These are phyloP conservation scores for Drosophila imparisetae DNA, from an alignment of 2,888 invertebrate genomes.

Conservation along the genomic window DNA sequence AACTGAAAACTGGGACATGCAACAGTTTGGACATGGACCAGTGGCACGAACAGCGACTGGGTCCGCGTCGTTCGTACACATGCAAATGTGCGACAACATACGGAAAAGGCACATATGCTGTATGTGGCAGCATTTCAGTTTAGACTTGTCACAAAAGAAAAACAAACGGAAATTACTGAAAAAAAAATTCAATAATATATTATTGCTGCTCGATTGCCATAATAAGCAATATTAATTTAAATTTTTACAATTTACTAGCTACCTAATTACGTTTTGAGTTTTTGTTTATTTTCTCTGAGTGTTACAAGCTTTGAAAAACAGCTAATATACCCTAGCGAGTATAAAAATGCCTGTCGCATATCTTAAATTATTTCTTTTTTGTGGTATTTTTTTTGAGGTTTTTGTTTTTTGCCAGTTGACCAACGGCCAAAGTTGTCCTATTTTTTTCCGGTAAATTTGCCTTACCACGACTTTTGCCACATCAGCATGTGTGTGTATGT, in stretches of 20 bases:
- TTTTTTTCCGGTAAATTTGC: conserved; percentile 68
- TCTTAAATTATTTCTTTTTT: conserved; percentile 46
- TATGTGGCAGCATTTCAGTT: conserved; percentile 60
- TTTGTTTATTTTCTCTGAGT: not conserved
- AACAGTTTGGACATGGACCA: conserved; percentile 67
- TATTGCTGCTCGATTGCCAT: too few species aligned
- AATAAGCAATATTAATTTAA: not conserved
- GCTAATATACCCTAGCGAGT: conserved; percentile 32
- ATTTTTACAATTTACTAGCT: not conserved
- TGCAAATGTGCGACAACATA: conserved; percentile 61
- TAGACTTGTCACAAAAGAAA: conserved; percentile 43
- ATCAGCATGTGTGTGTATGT: conserved; percentile 50
- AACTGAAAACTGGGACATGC: conserved; percentile 61
- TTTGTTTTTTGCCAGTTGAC: conserved; percentile 52
- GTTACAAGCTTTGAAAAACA: not conserved
- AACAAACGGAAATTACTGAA: not conserved
- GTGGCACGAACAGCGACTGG: conserved; percentile 10
- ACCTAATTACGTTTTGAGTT: not conserved
- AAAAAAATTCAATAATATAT: not conserved
- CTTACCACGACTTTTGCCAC: conserved; percentile 66
- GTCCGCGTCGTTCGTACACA: conserved; percentile 28
- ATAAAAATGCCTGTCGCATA: conserved; percentile 59
- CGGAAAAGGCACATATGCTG: conserved; percentile 66
- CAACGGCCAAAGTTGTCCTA: conserved; percentile 58
- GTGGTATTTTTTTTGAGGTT: conserved; percentile 20